A percentile compares a stretch with the other conserved stretches of the same genome.
Evolutionary conservation across 2,797 vertebrate genomes (phyloP).

Genomic region (Euthynnus affinis): DNA sequence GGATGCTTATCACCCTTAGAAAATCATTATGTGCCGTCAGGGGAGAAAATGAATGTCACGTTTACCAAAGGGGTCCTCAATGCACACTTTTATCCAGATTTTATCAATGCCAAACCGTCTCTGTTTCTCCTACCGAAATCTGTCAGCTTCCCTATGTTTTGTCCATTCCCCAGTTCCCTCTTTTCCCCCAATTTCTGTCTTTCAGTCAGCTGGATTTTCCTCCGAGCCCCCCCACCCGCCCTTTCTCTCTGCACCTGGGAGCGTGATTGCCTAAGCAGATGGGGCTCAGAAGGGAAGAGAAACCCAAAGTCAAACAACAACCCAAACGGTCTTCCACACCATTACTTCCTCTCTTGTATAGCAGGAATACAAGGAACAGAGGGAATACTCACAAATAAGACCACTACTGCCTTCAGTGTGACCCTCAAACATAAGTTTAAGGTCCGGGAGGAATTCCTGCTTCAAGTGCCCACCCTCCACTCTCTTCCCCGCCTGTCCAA

Average conservation of each 20-base stretch:
- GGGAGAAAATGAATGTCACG: conserved; percentile 59
- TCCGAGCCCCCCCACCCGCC: conserved; percentile 29
- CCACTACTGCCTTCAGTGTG: conserved; percentile 20
- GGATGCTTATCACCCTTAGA: conserved; percentile 68
- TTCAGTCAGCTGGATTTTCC: conserved; percentile 70
- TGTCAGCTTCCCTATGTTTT: conserved; percentile 52
- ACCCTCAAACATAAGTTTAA: conserved; percentile 31
- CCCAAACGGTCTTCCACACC: conserved; percentile 65
- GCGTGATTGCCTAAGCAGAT: conserved; percentile 82
- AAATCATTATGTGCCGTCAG: conserved; percentile 62
- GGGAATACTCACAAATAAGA: conserved; percentile 72
- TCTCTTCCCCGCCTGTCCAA: conserved; percentile 44
- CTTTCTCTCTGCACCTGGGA: conserved; percentile 77
- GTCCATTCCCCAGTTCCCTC: conserved; percentile 42
- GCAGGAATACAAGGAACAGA: conserved; percentile 45
- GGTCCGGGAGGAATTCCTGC: conserved; percentile 21
- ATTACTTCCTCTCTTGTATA: conserved; percentile 62
- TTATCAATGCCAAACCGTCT: conserved; percentile 23
- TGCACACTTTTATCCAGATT: conserved; percentile 7
- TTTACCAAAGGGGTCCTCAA: conserved; percentile 37
- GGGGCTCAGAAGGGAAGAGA: conserved; percentile 74
- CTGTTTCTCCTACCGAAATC: conserved; percentile 34
- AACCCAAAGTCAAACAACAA: conserved; percentile 76
- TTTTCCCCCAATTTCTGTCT: conserved; percentile 48
- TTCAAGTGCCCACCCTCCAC: neutral